phyloP scores from a whole-genome alignment of 2,797 vertebrate species.

The Orestias chungarensis region DNA sequence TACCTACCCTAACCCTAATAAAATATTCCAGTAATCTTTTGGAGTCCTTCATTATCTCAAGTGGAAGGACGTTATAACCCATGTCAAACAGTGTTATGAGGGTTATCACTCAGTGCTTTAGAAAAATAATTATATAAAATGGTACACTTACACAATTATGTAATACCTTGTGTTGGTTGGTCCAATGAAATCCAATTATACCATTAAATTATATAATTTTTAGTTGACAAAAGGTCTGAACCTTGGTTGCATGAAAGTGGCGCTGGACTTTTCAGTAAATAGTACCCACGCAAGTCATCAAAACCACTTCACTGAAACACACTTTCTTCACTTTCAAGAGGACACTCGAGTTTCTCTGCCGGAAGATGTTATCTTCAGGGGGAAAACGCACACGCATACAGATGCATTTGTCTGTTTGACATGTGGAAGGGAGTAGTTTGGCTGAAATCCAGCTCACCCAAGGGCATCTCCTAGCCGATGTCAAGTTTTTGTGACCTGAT shows the following conservation, averaged over 20 bases:
- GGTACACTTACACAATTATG: neutral
- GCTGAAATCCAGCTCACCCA: constrained; percentile 58
- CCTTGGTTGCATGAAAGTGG: neutral
- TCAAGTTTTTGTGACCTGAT: constrained; percentile 42
- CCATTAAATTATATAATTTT: neutral
- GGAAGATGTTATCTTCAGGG: constrained; percentile 54
- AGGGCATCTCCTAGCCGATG: constrained; percentile 60
- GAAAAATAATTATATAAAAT: neutral
- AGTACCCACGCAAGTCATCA: constrained; percentile 8
- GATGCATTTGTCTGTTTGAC: constrained; percentile 58
- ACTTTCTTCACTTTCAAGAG: constrained; percentile 51
- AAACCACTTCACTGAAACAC: constrained; percentile 33
- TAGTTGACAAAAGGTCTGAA: neutral
- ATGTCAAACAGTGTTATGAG: no score
- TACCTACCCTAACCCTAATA: neutral
- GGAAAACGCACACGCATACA: constrained; percentile 26
- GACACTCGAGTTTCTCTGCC: constrained; percentile 44
- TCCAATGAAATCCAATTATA: neutral
- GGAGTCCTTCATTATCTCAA: no score
- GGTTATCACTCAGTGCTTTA: neutral
- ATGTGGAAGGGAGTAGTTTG: constrained; percentile 43
- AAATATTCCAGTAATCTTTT: neutral
- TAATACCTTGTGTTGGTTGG: no score
- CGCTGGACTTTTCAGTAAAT: neutral
- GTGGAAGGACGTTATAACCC: no score